Evolutionary conservation across 2,888 invertebrate genomes (phyloP), one percentile per base, ranked within the genome.

Genomic region (Eristalinus aeneus): DNA sequence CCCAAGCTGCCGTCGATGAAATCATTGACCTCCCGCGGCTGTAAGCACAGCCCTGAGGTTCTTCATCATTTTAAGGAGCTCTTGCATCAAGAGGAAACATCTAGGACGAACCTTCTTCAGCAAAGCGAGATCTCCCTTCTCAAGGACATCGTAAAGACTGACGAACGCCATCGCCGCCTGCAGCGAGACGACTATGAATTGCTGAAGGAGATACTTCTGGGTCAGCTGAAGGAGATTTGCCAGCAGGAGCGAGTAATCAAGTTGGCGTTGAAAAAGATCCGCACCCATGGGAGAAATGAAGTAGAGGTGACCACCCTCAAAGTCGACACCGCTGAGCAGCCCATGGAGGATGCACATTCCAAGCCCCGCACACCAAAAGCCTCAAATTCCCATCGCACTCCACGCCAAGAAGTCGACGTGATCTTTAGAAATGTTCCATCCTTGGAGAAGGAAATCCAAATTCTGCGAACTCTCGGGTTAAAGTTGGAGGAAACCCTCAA

Each of bases 391-490:
- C 8, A 12, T 0, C 22, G 22, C 12, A 20, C 54, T 0, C 79
- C 75, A 1, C 85, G 87, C 2, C 75, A 79, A 10, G 88, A 90
- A n/a, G 87, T 91, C 1, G 90, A 91, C 23, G 73, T 89, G 9
- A 89, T 90, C 2, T 90, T 89, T 67, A 89, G 90, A 82, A 92
- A 90, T 61, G 89, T 91, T 11, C 90, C 91, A 0, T 88, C 90
- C 0, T 65, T 92, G 56, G 90, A 91, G 61, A 90, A 89, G 0
- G 91, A 91, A 81, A 91, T 91, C 12, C 75, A 87, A 11, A 83
- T 90, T 54, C 78, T 92, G 20, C 89, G 89, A 39, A 88, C 89
- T 12, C 74, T 92, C 12, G 90, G 91, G 5, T 89, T 89, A 12
- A 90, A 90, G 39, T 71, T 92, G 63, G 90, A 91, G 88, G 88